Evolutionary conservation across 2,797 vertebrate genomes (phyloP).

Genomic region (Phaenicophaeus curvirostris): DNA sequence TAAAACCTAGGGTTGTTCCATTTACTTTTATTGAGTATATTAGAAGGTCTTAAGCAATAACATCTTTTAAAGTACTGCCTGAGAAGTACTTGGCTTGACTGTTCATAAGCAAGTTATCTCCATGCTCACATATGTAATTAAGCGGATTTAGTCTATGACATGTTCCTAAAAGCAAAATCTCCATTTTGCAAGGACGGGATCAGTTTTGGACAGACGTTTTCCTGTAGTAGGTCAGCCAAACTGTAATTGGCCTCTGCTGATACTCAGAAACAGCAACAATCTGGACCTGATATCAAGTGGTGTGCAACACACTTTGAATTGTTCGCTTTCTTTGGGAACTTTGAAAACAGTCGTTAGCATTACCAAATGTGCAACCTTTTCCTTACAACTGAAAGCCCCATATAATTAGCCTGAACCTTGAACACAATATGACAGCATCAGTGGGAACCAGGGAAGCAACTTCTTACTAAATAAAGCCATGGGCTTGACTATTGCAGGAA

Average conservation of each 20-base stretch:
- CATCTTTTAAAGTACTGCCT: not conserved
- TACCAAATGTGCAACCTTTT: not conserved
- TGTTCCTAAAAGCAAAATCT: not conserved
- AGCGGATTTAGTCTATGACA: not conserved
- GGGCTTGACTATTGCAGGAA: not conserved
- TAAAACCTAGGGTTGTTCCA: not conserved
- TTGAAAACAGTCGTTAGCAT: not conserved
- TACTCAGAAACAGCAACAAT: not conserved
- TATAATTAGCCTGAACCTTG: not conserved
- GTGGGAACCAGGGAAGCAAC: not conserved
- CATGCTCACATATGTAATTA: not conserved
- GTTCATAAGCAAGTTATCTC: not conserved
- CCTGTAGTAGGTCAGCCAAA: constrained; percentile 28
- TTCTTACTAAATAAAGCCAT: not conserved
- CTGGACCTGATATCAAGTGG: not conserved
- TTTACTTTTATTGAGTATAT: not conserved
- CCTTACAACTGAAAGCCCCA: not conserved
- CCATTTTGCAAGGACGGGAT: constrained; percentile 13
- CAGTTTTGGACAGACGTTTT: not conserved
- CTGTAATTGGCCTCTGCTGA: constrained; percentile 12
- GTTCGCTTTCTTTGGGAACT: not conserved
- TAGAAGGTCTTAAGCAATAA: not conserved
- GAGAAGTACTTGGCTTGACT: not conserved
- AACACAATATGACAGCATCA: not conserved
- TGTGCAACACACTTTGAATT: not conserved